These are phyloP conservation scores for Okapia johnstoni DNA, from an alignment of 2,113 vertebrate genomes.

Conservation along the genomic window DNA sequence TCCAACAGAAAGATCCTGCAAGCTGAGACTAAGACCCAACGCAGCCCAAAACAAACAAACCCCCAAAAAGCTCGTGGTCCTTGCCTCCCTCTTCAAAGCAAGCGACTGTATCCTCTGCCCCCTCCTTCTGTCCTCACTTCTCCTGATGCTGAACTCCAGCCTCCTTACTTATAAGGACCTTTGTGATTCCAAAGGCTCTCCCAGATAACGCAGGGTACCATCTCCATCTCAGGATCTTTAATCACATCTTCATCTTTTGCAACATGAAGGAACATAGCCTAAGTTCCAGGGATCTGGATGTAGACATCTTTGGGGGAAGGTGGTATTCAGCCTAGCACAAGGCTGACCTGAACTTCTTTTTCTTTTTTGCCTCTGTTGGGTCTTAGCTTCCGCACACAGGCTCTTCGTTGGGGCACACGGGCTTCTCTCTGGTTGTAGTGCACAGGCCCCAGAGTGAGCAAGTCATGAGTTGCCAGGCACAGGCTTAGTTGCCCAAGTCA, in stretches of 20 bases:
- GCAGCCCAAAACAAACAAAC: neutral
- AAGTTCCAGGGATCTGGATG: neutral
- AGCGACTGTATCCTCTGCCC: neutral
- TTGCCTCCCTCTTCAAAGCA: neutral
- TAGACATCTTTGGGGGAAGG: neutral
- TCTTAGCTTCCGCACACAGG: neutral
- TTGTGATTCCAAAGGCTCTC: neutral
- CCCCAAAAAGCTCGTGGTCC: neutral
- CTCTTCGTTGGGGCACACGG: neutral
- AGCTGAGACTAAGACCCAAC: neutral
- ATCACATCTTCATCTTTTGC: neutral
- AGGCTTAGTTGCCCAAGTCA: neutral
- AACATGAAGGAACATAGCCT: neutral
- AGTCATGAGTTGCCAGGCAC: neutral
- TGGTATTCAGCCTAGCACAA: neutral
- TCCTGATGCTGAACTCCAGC: neutral
- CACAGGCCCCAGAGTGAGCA: neutral
- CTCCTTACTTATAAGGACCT: neutral
- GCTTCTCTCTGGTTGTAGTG: neutral
- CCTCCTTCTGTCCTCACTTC: neutral
- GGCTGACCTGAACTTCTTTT: neutral
- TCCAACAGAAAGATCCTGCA: neutral
- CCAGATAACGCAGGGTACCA: neutral
- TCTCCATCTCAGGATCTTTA: too few relatives aligned
- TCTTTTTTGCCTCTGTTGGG: neutral